Percentiles rank a stretch among this genome's conserved stretches.
Conservation (phyloP, 2,113 vertebrate genomes). For the Ailuropoda melanoleuca region DNA sequence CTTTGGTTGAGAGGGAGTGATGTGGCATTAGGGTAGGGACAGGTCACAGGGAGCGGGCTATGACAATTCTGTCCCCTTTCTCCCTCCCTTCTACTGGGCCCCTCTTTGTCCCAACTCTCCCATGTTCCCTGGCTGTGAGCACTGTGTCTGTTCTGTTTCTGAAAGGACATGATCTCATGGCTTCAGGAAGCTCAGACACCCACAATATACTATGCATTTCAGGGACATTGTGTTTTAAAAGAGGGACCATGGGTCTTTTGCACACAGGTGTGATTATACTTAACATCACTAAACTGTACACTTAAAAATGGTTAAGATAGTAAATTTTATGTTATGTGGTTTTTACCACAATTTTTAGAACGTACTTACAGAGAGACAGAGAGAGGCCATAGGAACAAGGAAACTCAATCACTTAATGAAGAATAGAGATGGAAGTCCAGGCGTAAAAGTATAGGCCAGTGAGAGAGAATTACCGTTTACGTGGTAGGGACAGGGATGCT, state of each 20-base stretch:
- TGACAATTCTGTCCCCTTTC: accelerated
- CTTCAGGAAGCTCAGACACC: not conserved
- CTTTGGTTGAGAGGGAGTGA: not conserved
- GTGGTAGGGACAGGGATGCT: not conserved
- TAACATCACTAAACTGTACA: no score
- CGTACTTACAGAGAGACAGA: not conserved
- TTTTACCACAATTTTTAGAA: not conserved
- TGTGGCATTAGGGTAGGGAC: accelerated
- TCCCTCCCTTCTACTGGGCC: not conserved
- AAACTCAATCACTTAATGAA: not conserved
- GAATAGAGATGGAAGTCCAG: not conserved
- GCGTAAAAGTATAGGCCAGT: not conserved
- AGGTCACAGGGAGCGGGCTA: accelerated
- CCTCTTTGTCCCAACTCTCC: not conserved
- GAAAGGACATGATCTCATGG: no score
- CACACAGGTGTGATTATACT: accelerated
- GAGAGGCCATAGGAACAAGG: not conserved
- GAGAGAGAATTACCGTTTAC: not conserved
- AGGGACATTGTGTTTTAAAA: not conserved
- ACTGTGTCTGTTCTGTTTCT: not conserved
- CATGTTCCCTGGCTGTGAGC: accelerated
- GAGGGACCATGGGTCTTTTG: accelerated
- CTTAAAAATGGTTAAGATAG: not conserved
- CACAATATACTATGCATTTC: accelerated
- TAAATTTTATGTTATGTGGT: not conserved